Percentiles rank a stretch among this genome's conserved stretches.
These are phyloP conservation scores for Whitmania pigra DNA, from an alignment of 1,140 invertebrate genomes.

Conservation along the genomic window DNA sequence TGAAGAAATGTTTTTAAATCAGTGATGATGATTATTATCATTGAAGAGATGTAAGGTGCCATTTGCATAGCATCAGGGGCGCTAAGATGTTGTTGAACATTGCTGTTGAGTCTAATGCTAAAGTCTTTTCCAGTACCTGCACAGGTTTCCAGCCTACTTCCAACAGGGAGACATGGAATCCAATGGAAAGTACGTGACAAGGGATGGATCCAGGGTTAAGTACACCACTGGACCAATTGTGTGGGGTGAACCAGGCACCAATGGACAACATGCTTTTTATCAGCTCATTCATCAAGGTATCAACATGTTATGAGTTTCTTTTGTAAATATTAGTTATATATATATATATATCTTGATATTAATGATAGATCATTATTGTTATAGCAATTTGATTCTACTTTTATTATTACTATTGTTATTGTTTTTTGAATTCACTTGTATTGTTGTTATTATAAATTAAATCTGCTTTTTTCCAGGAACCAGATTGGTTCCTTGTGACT, in stretches of 20 bases:
- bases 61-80: no score
- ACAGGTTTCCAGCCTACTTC: slow-evolving; percentile 97
- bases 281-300: slow-evolving; percentile 43
- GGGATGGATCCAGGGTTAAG: slow-evolving; percentile 58
- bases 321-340: background rate
- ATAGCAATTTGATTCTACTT: background rate
- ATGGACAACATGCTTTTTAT: slow-evolving; percentile 60
- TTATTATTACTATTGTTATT: background rate
- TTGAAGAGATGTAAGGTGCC: no score
- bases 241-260: slow-evolving; percentile 95
- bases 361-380: background rate
- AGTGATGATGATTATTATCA: no score
- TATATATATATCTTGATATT: background rate
- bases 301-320: background rate
- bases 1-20: no score
- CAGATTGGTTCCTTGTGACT: slow-evolving; percentile 86
- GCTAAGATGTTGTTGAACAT: no score
- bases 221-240: slow-evolving; percentile 82
- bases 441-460: background rate
- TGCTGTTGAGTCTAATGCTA: no score
- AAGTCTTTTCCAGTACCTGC: slow-evolving; percentile 64
- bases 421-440: background rate
- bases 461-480: slow-evolving; percentile 40
- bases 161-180: slow-evolving; percentile 99
- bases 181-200: slow-evolving; percentile 86